A percentile compares a stretch with the other conserved stretches of the same genome.
Evolutionary conservation across 2,113 vertebrate species (phyloP).

Genomic region (Ascaphus truei): DNA sequence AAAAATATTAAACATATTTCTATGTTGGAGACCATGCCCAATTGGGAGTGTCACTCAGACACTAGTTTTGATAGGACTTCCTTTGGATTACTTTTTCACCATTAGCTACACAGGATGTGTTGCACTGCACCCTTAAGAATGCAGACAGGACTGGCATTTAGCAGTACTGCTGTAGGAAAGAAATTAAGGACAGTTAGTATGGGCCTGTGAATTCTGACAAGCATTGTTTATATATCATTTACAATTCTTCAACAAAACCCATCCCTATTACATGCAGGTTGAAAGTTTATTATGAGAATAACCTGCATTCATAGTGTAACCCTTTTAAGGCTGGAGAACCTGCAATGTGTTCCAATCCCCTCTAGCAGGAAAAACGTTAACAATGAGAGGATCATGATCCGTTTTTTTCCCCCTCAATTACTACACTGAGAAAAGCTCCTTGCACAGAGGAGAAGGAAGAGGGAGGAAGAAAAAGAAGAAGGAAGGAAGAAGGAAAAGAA

Average conservation of each 20-base stretch:
- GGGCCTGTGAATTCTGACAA: conserved; percentile 96
- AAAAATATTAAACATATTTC: conserved; percentile 60
- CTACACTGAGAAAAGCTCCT: too few relatives aligned
- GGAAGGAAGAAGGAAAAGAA: conserved; percentile 74
- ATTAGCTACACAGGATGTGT: conserved; percentile 99
- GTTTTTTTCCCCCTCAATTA: too few relatives aligned
- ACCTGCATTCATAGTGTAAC: conserved; percentile 64
- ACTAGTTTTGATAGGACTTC: conserved; percentile 82
- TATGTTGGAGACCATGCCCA: conserved; percentile 78
- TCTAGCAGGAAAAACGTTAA: too few relatives aligned
- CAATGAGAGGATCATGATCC: too few relatives aligned
- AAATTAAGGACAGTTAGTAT: conserved; percentile 99
- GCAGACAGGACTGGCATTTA: conserved; percentile 99
- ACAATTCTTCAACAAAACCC: conserved; percentile 89
- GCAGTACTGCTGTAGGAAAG: conserved; percentile 99
- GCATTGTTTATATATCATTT: conserved; percentile 95
- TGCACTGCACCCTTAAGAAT: conserved; percentile 99
- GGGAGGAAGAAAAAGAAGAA: too few relatives aligned
- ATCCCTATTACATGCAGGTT: conserved; percentile 88
- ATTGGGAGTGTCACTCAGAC: conserved; percentile 81
- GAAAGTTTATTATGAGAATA: conserved; percentile 64
- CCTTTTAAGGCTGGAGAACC: conserved; percentile 62
- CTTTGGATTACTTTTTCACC: conserved; percentile 92
- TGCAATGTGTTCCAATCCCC: too few relatives aligned
- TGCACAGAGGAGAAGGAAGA: too few relatives aligned